Evolutionary conservation across 2,797 vertebrate genomes (phyloP).

Genomic region (Poeciliopsis turneri): DNA sequence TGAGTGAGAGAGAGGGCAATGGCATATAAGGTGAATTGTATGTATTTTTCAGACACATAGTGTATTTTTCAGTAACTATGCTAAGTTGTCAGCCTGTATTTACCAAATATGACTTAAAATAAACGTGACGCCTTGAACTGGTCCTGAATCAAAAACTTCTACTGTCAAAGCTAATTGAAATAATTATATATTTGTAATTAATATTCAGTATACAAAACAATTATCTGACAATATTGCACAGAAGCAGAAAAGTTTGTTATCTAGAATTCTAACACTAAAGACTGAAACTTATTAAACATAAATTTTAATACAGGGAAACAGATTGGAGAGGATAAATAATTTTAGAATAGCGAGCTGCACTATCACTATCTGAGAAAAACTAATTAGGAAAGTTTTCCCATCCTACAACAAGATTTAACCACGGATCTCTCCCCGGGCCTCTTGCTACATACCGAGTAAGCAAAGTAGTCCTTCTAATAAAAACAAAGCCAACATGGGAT

Average conservation of each 20-base stretch:
- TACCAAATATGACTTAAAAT: no score
- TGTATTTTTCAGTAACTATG: background rate
- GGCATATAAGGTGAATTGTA: background rate
- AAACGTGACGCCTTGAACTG: no score
- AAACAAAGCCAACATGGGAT: constrained; percentile 24
- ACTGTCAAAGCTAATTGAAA: background rate
- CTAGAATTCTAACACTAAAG: background rate
- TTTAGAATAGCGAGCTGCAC: constrained; percentile 31
- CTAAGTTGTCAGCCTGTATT: no score
- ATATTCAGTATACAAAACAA: background rate
- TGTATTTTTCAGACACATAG: no score
- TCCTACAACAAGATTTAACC: constrained; percentile 62
- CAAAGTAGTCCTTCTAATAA: constrained; percentile 56
- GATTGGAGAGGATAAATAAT: constrained; percentile 18
- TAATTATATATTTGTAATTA: background rate
- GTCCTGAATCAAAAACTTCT: no score
- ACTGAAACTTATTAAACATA: background rate
- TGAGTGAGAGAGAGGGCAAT: background rate
- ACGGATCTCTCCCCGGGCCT: constrained; percentile 54
- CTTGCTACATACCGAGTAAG: constrained; percentile 30
- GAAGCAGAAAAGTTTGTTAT: background rate
- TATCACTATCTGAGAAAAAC: constrained; percentile 50
- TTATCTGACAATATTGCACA: background rate
- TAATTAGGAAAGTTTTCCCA: constrained; percentile 71
- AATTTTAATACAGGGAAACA: constrained; percentile 21